Evolutionary conservation across 2,888 invertebrate species (phyloP), one percentile per base, ranked within the genome.

Genomic region (Hermaeophaga mercurialis): DNA sequence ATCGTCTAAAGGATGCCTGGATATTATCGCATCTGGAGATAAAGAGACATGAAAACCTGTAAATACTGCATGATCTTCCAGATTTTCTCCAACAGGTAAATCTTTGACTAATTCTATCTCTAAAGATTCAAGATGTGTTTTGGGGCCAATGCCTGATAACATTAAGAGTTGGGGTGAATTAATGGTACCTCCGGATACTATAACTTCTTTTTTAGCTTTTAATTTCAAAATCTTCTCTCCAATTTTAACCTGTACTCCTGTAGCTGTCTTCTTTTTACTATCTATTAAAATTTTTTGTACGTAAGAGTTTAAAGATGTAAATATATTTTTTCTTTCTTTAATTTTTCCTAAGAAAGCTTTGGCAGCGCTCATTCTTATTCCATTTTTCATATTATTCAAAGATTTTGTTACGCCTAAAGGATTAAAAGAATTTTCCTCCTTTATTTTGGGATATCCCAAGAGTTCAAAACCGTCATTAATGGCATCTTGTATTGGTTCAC

Each of bases 101-200:
- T 83, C 76, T 28, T 59, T 73, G 1, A 82, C 61, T 0, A 78
- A 70, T 0, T 78, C 68, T 48, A 83, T 81, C 0, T 76, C 74
- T 56, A 80, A 64, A 26, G 78, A 69, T 3, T 75, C 66, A 61
- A 87, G 76, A 53, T 81, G 78, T 0, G 81, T 70, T 44, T 71
- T 73, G 0, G 84, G 84, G 0, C 85, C 85, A 7, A 88, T 79
- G 0, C 89, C 89, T 0, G 87, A 87, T 9, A 88, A 73, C 84
- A 88, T 82, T 34, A 90, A 75, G 3, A 90, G 66, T 68, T 89
- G 87, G 0, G 89, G 86, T 1, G 84, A 82, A 64, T 83, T 86
- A 45, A 89, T 79, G 1, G 85, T 80, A 3, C 89, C 89, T 1
- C 83, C 85, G 7, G 85, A 83, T 3, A 90, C 66, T 54, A 89